Percentiles rank a stretch among this genome's conserved stretches.
Conservation (phyloP, 2,113 vertebrate species). For the Anguilla japonica region DNA sequence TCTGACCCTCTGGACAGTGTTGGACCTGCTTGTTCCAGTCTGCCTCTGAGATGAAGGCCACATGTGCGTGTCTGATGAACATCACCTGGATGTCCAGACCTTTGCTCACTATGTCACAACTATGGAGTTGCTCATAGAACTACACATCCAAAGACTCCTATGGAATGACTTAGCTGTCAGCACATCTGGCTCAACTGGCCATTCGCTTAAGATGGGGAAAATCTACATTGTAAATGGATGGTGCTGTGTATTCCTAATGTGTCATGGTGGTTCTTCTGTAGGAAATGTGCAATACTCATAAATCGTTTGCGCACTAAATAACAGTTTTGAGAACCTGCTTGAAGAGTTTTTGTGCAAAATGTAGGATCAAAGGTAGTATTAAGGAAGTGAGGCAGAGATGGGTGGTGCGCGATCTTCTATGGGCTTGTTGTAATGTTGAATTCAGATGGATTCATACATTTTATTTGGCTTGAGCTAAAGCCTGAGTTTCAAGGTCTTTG, state of each 20-base stretch:
- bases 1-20: neutral
- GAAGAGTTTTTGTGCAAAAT: neutral
- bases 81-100: neutral
- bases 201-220: neutral
- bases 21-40: neutral
- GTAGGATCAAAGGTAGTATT: neutral
- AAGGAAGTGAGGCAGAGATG: neutral
- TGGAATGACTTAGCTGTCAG: neutral
- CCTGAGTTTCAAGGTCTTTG: neutral
- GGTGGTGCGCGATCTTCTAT: neutral
- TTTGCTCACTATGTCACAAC: neutral
- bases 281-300: neutral
- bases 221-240: neutral
- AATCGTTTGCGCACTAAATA: neutral
- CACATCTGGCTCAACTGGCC: neutral
- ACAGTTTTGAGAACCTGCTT: neutral
- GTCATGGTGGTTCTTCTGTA: too few species aligned
- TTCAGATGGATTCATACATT: neutral
- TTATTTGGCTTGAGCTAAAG: neutral
- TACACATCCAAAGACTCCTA: neutral
- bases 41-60: neutral
- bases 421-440: neutral
- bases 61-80: neutral
- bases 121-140: neutral
- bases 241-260: neutral